Evolutionary conservation across 35 echinoderm and acorn worm species (phyloP).

Genomic region (Lytechinus variegatus): DNA sequence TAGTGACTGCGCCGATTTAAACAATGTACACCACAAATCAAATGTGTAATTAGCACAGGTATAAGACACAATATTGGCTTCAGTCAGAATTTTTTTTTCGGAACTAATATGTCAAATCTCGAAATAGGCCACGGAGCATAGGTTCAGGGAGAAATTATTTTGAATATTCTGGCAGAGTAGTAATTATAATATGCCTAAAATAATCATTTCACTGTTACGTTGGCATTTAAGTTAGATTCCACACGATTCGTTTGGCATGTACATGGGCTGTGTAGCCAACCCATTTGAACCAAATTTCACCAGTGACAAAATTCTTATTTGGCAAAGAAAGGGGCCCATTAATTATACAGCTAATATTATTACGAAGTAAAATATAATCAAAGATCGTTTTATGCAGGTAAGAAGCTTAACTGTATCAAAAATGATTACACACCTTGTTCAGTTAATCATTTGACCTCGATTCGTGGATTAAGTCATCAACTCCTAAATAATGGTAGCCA

Average conservation of each 20-base stretch:
- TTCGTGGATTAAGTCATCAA: background rate
- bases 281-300: background rate
- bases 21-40: no score
- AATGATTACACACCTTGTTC: background rate
- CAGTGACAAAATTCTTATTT: background rate
- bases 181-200: background rate
- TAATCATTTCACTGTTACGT: background rate
- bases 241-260: no score
- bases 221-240: no score
- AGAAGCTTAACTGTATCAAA: background rate
- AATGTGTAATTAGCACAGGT: no score
- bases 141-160: background rate
- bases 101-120: background rate
- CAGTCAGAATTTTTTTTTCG: no score
- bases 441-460: background rate
- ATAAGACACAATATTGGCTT: no score
- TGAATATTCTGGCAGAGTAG: background rate
- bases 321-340: background rate
- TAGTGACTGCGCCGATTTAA: no score
- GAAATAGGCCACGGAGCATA: background rate
- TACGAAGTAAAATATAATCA: background rate
- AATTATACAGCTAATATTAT: background rate
- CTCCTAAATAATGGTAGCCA: background rate
- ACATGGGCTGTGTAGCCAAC: no score
- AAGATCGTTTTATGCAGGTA: background rate